phyloP scores from a whole-genome alignment of 2,888 invertebrate genomes.

The Julus scandinavius region DNA sequence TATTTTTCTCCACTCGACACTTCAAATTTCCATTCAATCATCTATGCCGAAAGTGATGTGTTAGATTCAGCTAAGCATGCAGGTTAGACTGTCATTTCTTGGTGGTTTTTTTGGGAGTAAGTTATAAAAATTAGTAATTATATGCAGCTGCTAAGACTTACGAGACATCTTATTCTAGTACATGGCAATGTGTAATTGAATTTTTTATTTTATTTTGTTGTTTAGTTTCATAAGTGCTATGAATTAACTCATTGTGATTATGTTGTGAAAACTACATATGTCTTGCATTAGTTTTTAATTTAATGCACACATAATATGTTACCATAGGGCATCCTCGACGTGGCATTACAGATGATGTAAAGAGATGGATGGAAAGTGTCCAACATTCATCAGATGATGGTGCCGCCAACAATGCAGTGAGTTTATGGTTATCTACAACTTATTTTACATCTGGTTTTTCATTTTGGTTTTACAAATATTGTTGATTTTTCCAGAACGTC shows the following conservation, averaged over 20 bases:
- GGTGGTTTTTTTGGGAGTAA: not conserved
- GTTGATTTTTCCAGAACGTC: not conserved
- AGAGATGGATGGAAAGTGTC: constrained; percentile 92
- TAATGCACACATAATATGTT: not conserved
- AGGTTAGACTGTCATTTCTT: constrained; percentile 70
- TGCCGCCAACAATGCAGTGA: not conserved
- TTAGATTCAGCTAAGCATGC: constrained; percentile 79
- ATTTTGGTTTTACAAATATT: not conserved
- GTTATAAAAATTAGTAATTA: too few relatives aligned
- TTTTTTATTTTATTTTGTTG: not conserved
- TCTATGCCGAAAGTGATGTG: constrained; percentile 91
- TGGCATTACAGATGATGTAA: constrained; percentile 86
- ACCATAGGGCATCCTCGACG: constrained; percentile 84
- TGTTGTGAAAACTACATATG: constrained; percentile 35
- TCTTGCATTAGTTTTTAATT: too few relatives aligned
- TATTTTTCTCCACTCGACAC: constrained; percentile 74
- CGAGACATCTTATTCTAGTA: too few relatives aligned
- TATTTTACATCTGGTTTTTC: not conserved
- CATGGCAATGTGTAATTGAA: not conserved
- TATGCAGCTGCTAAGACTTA: too few relatives aligned
- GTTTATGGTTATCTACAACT: not conserved
- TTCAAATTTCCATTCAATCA: constrained; percentile 83
- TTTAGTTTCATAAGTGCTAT: not conserved
- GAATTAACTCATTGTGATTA: not conserved
- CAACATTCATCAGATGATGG: constrained; percentile 70